Conservation (phyloP, 2,113 vertebrate species). For the Lophura nycthemera region DNA sequence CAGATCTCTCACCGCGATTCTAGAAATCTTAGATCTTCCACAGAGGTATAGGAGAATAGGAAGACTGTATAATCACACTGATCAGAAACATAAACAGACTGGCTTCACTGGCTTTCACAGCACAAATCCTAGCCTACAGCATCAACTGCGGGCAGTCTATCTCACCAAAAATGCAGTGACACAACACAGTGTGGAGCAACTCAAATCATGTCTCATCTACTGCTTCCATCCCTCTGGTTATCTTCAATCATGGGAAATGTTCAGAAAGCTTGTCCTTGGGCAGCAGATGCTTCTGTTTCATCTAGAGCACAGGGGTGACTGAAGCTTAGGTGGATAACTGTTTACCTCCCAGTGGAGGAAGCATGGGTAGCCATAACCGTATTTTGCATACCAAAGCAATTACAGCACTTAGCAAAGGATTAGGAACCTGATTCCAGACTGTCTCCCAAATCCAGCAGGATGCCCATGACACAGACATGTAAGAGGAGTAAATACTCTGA, state of each 20-base stretch:
- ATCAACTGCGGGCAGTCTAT: background rate
- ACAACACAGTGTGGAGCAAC: background rate
- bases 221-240: background rate
- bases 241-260: background rate
- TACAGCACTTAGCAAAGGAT: constrained; percentile 30
- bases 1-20: background rate
- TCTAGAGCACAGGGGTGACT: background rate
- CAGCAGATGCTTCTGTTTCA: background rate
- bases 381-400: constrained; percentile 59
- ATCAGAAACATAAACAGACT: background rate
- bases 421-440: background rate
- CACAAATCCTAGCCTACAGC: background rate
- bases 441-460: background rate
- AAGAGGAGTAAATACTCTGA: background rate
- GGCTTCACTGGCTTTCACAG: background rate
- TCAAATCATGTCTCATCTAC: background rate
- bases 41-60: background rate
- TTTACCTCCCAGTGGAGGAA: constrained; percentile 16
- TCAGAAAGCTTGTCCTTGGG: background rate
- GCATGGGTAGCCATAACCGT: background rate
- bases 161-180: background rate
- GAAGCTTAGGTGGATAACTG: background rate
- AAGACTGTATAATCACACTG: background rate
- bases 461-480: background rate
- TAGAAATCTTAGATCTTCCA: background rate